Percentiles rank a stretch among this genome's conserved stretches.
Conservation (phyloP, 2,113 vertebrate genomes). For the Pollachius pollachius region DNA sequence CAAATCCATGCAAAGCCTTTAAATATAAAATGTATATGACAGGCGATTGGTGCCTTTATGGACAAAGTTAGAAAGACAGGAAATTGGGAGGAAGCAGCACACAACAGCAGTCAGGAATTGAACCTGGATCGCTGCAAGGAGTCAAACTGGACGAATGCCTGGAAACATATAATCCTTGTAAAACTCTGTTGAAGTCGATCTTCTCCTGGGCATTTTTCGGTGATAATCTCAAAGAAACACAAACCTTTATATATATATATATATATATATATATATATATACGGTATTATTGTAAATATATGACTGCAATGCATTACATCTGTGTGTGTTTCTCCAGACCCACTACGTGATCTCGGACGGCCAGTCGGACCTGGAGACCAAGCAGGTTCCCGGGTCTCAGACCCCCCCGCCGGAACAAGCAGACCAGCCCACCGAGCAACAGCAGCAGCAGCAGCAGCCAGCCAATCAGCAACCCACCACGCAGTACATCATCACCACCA, state of each 20-base stretch:
- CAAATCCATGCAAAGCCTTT: too few species aligned
- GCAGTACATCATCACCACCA: conserved; percentile 95
- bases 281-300: not conserved
- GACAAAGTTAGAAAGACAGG: too few species aligned
- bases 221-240: not conserved
- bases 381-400: conserved; percentile 73
- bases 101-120: not conserved
- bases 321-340: conserved; percentile 68
- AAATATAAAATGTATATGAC: not conserved
- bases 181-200: not conserved
- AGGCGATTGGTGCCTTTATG: too few species aligned
- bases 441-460: conserved; percentile 76
- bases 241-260: not conserved
- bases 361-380: conserved; percentile 87
- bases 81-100: too few species aligned
- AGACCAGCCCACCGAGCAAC: conserved; percentile 60
- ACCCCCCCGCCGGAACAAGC: conserved; percentile 60
- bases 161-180: not conserved
- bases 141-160: not conserved
- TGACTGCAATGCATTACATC: not conserved
- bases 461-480: conserved; percentile 79
- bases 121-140: not conserved
- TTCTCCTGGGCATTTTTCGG: not conserved
- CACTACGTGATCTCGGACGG: conserved; percentile 97
- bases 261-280: too few species aligned